Percentiles rank a stretch among this genome's conserved stretches.
Evolutionary conservation across 2,888 invertebrate genomes (phyloP).

Genomic region (Xanthorhoe designata): DNA sequence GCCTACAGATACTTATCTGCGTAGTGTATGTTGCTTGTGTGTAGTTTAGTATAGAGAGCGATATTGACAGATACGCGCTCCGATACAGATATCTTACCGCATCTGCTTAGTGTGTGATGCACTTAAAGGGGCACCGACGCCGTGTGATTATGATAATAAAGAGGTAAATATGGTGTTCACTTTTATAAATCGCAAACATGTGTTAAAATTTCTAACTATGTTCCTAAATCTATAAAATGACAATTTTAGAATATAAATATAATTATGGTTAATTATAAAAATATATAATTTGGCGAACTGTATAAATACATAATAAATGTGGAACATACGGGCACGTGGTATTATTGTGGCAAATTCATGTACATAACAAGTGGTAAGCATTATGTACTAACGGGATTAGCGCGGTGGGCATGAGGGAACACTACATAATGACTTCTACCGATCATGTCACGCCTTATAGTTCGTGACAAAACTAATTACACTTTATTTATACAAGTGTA

Average conservation of each 20-base stretch:
- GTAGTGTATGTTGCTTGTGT: too few relatives aligned
- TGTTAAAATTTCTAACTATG: conserved; percentile 55
- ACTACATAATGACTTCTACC: conserved; percentile 38
- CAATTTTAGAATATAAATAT: conserved; percentile 72
- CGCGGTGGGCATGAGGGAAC: conserved; percentile 35
- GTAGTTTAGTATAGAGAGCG: too few relatives aligned
- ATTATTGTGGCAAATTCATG: conserved; percentile 70
- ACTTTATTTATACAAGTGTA: conserved; percentile 36
- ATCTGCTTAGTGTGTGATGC: too few relatives aligned
- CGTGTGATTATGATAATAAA: conserved; percentile 59
- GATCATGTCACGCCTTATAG: conserved; percentile 26
- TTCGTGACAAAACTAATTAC: conserved; percentile 25
- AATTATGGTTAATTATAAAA: conserved; percentile 79
- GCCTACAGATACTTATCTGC: too few relatives aligned
- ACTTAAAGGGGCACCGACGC: conserved; percentile 55
- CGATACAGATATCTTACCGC: too few relatives aligned
- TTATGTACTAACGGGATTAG: conserved; percentile 35
- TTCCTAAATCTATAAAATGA: conserved; percentile 69
- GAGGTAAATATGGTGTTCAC: conserved; percentile 66
- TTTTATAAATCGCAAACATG: conserved; percentile 62
- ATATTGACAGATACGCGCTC: too few relatives aligned
- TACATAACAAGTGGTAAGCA: conserved; percentile 55
- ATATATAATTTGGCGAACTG: conserved; percentile 77
- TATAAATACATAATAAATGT: conserved; percentile 61
- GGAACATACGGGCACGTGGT: conserved; percentile 68